Conservation (phyloP, 2,888 invertebrate species). For the Synergus laeviventris region DNA sequence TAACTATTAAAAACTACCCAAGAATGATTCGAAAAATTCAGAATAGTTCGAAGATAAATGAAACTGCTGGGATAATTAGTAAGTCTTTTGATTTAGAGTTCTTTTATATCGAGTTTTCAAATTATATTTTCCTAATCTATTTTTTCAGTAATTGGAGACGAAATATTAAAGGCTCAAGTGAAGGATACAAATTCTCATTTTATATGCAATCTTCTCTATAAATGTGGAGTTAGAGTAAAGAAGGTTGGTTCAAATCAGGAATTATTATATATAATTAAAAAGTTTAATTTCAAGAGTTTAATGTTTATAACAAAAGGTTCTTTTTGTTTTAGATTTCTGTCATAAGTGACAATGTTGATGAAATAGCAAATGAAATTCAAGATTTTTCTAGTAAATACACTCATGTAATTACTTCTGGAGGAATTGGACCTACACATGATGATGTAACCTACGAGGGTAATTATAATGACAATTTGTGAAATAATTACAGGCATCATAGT, state of each 20-base stretch:
- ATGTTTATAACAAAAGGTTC: neutral
- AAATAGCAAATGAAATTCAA: conserved; percentile 81
- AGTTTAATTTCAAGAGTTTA: neutral
- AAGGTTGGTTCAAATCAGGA: conserved; percentile 72
- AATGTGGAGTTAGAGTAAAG: conserved; percentile 81
- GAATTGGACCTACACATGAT: conserved; percentile 88
- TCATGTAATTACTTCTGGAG: conserved; percentile 86
- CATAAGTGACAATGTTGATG: conserved; percentile 81
- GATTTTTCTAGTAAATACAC: conserved; percentile 80
- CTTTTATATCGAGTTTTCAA: conserved; percentile 48
- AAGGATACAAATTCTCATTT: conserved; percentile 83
- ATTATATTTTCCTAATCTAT: conserved; percentile 12
- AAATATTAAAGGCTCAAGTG: conserved; percentile 85
- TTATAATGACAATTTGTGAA: conserved; percentile 28
- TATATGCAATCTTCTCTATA: conserved; percentile 80
- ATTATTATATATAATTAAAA: neutral
- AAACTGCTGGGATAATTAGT: conserved; percentile 70
- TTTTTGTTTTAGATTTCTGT: conserved; percentile 79
- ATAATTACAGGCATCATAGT: too few species aligned
- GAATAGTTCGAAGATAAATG: conserved; percentile 44
- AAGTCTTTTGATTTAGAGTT: conserved; percentile 47
- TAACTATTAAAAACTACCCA: neutral
- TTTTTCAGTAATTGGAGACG: conserved; percentile 84
- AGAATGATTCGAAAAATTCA: conserved; percentile 48
- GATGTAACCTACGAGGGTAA: conserved; percentile 85